A percentile compares a stretch with the other conserved stretches of the same genome.
phyloP scores from a whole-genome alignment of 1,140 invertebrate genomes.

The Platorchestia sp. region DNA sequence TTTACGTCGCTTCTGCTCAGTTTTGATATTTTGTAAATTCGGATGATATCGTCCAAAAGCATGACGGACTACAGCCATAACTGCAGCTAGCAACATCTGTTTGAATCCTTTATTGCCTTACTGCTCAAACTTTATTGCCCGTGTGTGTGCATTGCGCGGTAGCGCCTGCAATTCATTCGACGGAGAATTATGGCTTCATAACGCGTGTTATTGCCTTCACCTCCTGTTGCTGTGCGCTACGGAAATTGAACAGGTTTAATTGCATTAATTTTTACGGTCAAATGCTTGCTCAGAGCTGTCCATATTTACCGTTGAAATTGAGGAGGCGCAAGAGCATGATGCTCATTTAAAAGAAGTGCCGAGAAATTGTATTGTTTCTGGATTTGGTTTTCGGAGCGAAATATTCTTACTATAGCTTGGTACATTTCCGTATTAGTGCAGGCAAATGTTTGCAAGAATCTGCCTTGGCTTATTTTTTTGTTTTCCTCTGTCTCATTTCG shows the following conservation, averaged over 20 bases:
- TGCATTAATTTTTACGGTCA: neutral
- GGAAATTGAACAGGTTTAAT: neutral
- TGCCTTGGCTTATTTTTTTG: too few species aligned
- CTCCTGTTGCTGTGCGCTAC: neutral
- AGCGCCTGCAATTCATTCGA: neutral
- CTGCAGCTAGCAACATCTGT: neutral
- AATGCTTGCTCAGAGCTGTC: neutral
- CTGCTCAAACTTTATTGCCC: neutral
- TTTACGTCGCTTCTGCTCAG: neutral
- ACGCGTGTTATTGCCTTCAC: neutral
- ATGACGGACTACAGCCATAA: neutral
- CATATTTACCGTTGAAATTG: neutral
- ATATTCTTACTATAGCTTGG: neutral
- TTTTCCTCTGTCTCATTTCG: too few species aligned
- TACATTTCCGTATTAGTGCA: too few species aligned
- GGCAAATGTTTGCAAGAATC: too few species aligned
- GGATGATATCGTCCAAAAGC: neutral
- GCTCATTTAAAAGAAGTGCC: neutral
- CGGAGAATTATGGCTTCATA: neutral
- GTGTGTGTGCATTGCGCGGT: neutral
- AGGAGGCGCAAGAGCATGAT: neutral
- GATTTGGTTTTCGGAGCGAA: neutral
- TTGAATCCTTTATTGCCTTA: neutral
- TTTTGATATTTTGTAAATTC: neutral
- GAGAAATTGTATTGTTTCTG: neutral